Evolutionary conservation across 2,888 invertebrate genomes (phyloP).

Genomic region (Chloroclysta siterata): DNA sequence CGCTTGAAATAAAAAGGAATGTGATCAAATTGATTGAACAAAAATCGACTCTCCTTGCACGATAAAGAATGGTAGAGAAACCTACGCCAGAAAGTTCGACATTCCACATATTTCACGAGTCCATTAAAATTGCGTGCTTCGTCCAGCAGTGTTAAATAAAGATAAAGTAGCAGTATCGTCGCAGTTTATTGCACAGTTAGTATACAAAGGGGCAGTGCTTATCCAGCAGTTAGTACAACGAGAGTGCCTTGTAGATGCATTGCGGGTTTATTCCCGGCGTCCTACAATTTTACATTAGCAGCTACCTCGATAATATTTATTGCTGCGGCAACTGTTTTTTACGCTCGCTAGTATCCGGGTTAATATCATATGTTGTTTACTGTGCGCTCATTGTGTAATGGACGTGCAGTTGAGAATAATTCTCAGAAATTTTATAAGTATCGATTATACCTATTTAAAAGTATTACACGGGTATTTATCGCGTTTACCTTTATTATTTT

Average conservation of each 20-base stretch:
- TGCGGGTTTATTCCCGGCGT: constrained; percentile 30
- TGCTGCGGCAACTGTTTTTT: constrained; percentile 36
- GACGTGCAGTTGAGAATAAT: not conserved
- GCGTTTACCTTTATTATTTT: no score
- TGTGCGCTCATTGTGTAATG: constrained; percentile 13
- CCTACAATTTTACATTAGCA: constrained; percentile 37
- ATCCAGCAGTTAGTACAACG: constrained; percentile 19
- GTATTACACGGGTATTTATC: no score
- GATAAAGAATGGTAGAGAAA: not conserved
- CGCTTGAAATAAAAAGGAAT: constrained; percentile 3
- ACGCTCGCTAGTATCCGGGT: constrained; percentile 27
- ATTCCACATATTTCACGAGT: constrained; percentile 24
- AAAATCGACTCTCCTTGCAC: not conserved
- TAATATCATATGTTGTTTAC: constrained; percentile 29
- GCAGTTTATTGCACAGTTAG: constrained; percentile 18
- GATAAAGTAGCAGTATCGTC: constrained; percentile 24
- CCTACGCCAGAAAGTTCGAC: constrained; percentile 5
- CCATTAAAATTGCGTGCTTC: constrained; percentile 28
- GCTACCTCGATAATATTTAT: constrained; percentile 35
- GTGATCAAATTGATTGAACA: not conserved
- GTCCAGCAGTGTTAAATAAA: constrained; percentile 27
- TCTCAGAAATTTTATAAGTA: not conserved
- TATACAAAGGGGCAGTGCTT: constrained; percentile 6
- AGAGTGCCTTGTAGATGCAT: constrained; percentile 33
- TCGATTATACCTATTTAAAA: no score